Percentiles rank a stretch among this genome's conserved stretches.
Evolutionary conservation across 2,113 vertebrate species (phyloP).

Genomic region (Microcebus ravelobensis): DNA sequence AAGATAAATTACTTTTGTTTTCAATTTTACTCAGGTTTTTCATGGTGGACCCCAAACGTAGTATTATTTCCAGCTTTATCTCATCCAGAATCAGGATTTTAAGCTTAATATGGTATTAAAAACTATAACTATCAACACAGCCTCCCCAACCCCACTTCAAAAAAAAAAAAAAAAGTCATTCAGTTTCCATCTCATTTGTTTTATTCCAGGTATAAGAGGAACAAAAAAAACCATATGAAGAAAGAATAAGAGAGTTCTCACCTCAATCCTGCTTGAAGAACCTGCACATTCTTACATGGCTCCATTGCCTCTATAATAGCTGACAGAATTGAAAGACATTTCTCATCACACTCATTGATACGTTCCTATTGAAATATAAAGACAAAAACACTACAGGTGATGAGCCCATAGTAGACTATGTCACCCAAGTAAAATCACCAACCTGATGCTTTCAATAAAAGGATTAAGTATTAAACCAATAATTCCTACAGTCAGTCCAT

Average conservation of each 20-base stretch:
- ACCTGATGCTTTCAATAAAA: slow-evolving; percentile 15
- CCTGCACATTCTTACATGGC: slow-evolving; percentile 85
- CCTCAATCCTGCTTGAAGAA: slow-evolving; percentile 90
- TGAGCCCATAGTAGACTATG: background rate
- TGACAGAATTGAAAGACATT: slow-evolving; percentile 89
- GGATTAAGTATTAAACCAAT: background rate
- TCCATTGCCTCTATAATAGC: slow-evolving; percentile 86
- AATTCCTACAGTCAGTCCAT: background rate
- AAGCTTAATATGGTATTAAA: slow-evolving; percentile 45
- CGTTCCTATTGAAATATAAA: slow-evolving; percentile 88
- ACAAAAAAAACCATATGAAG: background rate
- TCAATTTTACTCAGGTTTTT: background rate
- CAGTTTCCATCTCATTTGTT: background rate
- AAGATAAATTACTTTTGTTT: slow-evolving; percentile 18
- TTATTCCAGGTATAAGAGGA: background rate
- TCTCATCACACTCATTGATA: slow-evolving; percentile 91
- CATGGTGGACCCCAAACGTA: background rate
- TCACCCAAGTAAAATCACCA: background rate
- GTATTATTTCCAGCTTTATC: background rate
- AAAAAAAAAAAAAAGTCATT: background rate
- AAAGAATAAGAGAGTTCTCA: slow-evolving; percentile 74
- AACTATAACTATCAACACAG: background rate
- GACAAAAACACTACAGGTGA: slow-evolving; percentile 52
- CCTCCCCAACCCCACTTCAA: background rate
- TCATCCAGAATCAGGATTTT: background rate